A percentile compares a stretch with the other conserved stretches of the same genome.
phyloP scores from a whole-genome alignment of 2,797 vertebrate species.

The Alcedo quadribrachys region DNA sequence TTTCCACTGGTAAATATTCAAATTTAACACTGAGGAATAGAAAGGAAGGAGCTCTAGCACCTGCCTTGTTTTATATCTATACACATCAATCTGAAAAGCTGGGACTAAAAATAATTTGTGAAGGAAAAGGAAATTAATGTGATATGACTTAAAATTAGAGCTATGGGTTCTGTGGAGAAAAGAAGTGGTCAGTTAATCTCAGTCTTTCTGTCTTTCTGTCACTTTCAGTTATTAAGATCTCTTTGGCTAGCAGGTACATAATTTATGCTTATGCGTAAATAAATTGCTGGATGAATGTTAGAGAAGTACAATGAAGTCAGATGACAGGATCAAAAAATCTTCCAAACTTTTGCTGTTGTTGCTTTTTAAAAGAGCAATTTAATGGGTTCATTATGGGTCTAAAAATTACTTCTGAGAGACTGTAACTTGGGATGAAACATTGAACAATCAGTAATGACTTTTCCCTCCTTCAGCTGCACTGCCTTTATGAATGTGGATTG shows the following conservation, averaged over 20 bases:
- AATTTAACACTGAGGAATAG: background rate
- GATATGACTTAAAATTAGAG: slow-evolving; percentile 48
- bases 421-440: background rate
- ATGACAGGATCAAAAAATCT: background rate
- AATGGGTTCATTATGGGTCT: background rate
- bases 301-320: background rate
- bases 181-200: slow-evolving; percentile 46
- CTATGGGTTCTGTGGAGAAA: slow-evolving; percentile 23
- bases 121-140: slow-evolving; percentile 61
- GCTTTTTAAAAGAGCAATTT: background rate
- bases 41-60: background rate
- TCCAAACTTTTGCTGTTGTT: background rate
- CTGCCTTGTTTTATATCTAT: slow-evolving; percentile 39
- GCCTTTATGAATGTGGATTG: background rate
- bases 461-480: background rate
- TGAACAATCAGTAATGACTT: background rate
- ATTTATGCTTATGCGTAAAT: background rate
- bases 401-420: slow-evolving; percentile 5
- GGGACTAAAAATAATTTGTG: slow-evolving; percentile 66
- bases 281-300: background rate
- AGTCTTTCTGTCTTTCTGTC: slow-evolving; percentile 23
- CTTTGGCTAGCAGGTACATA: background rate
- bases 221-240: slow-evolving; percentile 7
- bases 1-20: slow-evolving; percentile 17
- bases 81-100: slow-evolving; percentile 23